A percentile compares a stretch with the other conserved stretches of the same genome.
Conservation (phyloP, 2,888 invertebrate genomes). For the Leuctra nigra region DNA sequence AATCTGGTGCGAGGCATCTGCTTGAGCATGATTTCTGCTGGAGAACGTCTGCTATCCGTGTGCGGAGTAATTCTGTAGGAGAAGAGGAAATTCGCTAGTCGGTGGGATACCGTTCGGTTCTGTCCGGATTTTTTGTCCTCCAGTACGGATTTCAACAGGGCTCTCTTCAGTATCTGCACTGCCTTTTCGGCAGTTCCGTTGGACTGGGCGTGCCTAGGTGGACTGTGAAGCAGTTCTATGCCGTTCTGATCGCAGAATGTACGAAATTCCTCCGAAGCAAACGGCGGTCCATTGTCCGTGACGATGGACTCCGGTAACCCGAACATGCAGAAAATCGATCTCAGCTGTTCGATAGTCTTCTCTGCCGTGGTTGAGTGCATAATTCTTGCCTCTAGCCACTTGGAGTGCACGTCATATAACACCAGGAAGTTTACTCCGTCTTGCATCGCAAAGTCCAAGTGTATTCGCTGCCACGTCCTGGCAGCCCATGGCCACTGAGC, state of each 20-base stretch:
- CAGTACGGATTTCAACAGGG: constrained; percentile 26
- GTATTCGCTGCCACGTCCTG: neutral
- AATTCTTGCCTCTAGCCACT: constrained; percentile 3
- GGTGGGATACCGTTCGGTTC: constrained; percentile 13
- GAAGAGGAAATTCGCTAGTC: constrained; percentile 19
- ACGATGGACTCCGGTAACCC: constrained; percentile 19
- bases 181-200: constrained; percentile 15
- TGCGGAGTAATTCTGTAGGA: constrained; percentile 24
- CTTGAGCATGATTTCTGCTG: neutral
- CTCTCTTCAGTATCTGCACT: neutral
- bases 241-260: constrained; percentile 6
- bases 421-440: neutral
- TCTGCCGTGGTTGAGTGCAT: constrained; percentile 1
- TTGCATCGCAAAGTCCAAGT: constrained; percentile 7
- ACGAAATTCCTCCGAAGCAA: constrained; percentile 12
- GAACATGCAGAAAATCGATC: constrained; percentile 8
- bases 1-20: neutral
- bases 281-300: constrained; percentile 19
- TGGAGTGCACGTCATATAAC: constrained; percentile 1
- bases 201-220: constrained; percentile 10
- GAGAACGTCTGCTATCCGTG: neutral
- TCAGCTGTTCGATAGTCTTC: constrained; percentile 2
- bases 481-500: neutral
- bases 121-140: constrained; percentile 21
- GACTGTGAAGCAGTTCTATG: constrained; percentile 1